These are phyloP conservation scores for Ostrea edulis DNA, from an alignment of 1,140 invertebrate genomes.

Conservation along the genomic window DNA sequence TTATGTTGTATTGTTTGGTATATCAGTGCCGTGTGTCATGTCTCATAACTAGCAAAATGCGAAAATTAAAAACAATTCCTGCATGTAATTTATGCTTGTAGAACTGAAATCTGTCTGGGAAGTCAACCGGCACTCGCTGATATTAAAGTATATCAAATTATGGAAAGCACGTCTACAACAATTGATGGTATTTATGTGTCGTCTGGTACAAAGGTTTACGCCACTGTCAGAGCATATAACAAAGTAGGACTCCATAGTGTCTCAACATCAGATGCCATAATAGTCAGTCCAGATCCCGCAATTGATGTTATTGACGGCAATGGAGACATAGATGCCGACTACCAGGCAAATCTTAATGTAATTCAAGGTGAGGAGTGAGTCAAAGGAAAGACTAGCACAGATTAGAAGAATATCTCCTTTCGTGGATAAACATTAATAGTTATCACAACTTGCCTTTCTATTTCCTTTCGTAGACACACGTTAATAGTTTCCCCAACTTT, in stretches of 20 bases:
- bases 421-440: no score
- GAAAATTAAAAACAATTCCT: not conserved
- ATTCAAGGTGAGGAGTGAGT: constrained; percentile 28
- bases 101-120: constrained; percentile 41
- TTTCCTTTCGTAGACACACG: no score
- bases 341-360: constrained; percentile 31
- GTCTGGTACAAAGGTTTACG: constrained; percentile 28
- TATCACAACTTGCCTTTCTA: no score
- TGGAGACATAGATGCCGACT: constrained; percentile 30
- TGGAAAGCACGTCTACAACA: not conserved
- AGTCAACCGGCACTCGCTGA: constrained; percentile 8
- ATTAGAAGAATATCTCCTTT: no score
- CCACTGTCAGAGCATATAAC: constrained; percentile 34
- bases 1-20: no score
- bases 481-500: no score
- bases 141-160: constrained; percentile 14
- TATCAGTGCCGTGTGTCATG: no score
- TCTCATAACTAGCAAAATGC: not conserved
- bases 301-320: constrained; percentile 39
- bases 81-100: not conserved
- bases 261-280: not conserved
- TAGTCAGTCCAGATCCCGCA: constrained; percentile 37
- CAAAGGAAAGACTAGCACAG: no score
- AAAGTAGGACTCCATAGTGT: constrained; percentile 31
- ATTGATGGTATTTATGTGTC: constrained; percentile 9